These are phyloP conservation scores for Erebia aethiops DNA, from an alignment of 2,888 invertebrate genomes.

Conservation along the genomic window DNA sequence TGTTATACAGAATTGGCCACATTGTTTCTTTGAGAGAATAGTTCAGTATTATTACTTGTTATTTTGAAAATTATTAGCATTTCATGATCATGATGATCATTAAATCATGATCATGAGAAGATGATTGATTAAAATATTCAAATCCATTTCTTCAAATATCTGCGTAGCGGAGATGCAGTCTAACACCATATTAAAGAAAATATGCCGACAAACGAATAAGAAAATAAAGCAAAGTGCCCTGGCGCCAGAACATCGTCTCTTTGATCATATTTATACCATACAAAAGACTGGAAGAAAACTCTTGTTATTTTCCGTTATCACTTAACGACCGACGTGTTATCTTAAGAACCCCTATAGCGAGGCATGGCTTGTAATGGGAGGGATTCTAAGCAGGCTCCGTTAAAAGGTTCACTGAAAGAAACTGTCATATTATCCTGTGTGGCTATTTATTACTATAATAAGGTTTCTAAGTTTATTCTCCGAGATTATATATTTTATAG, in stretches of 20 bases:
- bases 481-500: no score
- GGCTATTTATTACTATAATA: no score
- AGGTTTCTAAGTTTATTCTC: no score
- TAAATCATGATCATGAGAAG: background rate
- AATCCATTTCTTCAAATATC: background rate
- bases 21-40: background rate
- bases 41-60: no score
- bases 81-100: background rate
- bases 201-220: no score
- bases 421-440: background rate
- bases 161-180: background rate
- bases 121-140: background rate
- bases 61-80: background rate
- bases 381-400: background rate
- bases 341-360: constrained; percentile 13
- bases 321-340: constrained; percentile 12
- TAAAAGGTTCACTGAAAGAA: background rate
- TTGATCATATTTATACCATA: background rate
- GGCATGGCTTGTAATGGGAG: background rate
- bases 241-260: constrained; percentile 7
- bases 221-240: background rate
- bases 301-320: constrained; percentile 4
- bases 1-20: background rate
- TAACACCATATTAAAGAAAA: background rate
- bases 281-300: background rate